These are phyloP conservation scores for Tragelaphus imberbis DNA, from an alignment of 2,113 vertebrate species.

Conservation along the genomic window DNA sequence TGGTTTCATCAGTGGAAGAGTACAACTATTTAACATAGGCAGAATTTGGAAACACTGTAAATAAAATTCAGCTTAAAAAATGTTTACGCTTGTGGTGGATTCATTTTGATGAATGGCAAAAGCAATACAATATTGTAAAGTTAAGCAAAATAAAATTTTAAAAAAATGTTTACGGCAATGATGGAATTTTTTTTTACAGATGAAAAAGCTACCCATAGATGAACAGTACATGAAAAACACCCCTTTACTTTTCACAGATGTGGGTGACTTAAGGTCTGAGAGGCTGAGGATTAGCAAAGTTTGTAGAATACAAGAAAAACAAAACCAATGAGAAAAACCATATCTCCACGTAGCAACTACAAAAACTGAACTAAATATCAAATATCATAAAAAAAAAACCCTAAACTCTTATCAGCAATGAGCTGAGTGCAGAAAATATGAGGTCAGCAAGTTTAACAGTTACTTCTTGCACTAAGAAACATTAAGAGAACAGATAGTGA, in stretches of 20 bases:
- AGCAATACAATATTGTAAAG: too few relatives aligned
- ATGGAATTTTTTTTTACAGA: background rate
- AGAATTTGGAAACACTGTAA: too few relatives aligned
- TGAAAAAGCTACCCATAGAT: background rate
- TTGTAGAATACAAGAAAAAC: background rate
- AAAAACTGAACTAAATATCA: background rate
- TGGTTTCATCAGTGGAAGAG: background rate
- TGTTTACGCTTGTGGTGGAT: too few relatives aligned
- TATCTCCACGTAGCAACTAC: background rate
- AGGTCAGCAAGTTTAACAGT: too few relatives aligned
- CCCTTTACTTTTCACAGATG: background rate
- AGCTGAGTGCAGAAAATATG: too few relatives aligned
- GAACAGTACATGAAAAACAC: background rate
- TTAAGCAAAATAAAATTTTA: too few relatives aligned
- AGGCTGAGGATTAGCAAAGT: background rate
- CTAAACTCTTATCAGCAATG: too few relatives aligned
- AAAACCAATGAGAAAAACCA: background rate
- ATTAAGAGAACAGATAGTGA: too few relatives aligned
- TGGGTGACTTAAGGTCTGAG: background rate
- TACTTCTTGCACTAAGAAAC: too few relatives aligned
- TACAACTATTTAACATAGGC: background rate
- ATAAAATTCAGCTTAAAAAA: too few relatives aligned
- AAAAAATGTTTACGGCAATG: background rate
- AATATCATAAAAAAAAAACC: too few relatives aligned
- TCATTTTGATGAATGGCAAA: too few relatives aligned